phyloP scores from a whole-genome alignment of 2,888 invertebrate species.

The Apodemia zela region DNA sequence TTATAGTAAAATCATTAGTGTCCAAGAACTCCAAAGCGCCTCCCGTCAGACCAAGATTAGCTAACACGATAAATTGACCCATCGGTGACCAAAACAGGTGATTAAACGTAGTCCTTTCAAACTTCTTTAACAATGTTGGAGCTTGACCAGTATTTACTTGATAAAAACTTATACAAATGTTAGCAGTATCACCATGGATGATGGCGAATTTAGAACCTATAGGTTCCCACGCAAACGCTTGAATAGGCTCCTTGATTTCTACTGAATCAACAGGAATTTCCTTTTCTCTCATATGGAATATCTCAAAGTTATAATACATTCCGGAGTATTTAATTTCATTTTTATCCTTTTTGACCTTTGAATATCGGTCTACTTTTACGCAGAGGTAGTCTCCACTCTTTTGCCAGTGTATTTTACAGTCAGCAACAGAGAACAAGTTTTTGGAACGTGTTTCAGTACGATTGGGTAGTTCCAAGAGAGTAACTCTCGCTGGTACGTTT shows the following conservation, averaged over 20 bases:
- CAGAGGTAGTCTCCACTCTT: constrained; percentile 98
- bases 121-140: constrained; percentile 92
- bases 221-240: constrained; percentile 99
- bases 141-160: constrained; percentile 93
- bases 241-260: constrained; percentile 95
- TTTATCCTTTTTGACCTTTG: constrained; percentile 96
- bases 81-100: constrained; percentile 97
- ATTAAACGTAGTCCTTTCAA: constrained; percentile 93
- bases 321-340: constrained; percentile 96
- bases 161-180: constrained; percentile 94
- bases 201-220: constrained; percentile 97
- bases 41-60: constrained; percentile 90
- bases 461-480: constrained; percentile 94
- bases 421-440: constrained; percentile 98
- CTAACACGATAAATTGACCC: constrained; percentile 97
- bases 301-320: constrained; percentile 98
- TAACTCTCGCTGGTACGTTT: constrained; percentile 97
- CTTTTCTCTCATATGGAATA: constrained; percentile 99
- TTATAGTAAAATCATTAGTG: constrained; percentile 96
- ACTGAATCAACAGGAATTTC: constrained; percentile 98
- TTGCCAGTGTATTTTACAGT: constrained; percentile 99
- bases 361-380: constrained; percentile 90
- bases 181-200: constrained; percentile 94
- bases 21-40: constrained; percentile 97
- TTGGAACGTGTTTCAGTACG: constrained; percentile 94